Conservation (phyloP, 1,140 invertebrate genomes). For the Agrilus planipennis region DNA sequence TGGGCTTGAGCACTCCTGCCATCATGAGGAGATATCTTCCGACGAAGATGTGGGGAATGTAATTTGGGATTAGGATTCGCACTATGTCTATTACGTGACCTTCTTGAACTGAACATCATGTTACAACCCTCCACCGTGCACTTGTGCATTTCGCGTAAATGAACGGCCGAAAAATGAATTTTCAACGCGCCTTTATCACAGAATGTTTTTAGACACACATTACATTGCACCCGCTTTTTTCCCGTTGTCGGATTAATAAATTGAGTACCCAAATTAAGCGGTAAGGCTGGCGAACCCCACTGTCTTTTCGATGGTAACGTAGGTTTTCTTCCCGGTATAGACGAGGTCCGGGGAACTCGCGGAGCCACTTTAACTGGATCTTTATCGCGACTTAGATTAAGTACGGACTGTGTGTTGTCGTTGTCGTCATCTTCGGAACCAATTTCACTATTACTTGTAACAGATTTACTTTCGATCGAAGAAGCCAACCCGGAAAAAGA, state of each 20-base stretch:
- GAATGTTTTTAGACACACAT: constrained; percentile 97
- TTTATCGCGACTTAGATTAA: constrained; percentile 50
- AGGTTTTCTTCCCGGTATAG: constrained; percentile 54
- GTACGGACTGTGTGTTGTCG: constrained; percentile 49
- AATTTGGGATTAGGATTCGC: constrained; percentile 98
- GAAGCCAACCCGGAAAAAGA: constrained; percentile 33
- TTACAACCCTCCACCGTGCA: constrained; percentile 97
- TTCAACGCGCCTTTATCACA: constrained; percentile 99
- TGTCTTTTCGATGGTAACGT: constrained; percentile 81
- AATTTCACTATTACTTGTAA: constrained; percentile 32
- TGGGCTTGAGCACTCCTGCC: constrained; percentile 78
- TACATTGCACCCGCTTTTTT: constrained; percentile 95
- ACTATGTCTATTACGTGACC: constrained; percentile 91
- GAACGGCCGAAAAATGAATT: constrained; percentile 98
- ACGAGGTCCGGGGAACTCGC: constrained; percentile 22
- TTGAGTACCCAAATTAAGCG: constrained; percentile 76
- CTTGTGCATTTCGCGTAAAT: constrained; percentile 97
- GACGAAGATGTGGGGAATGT: constrained; percentile 83
- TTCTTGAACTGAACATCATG: constrained; percentile 97
- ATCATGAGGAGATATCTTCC: constrained; percentile 88
- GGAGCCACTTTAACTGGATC: constrained; percentile 36
- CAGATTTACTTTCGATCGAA: constrained; percentile 28
- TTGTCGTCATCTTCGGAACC: constrained; percentile 55
- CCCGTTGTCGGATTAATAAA: constrained; percentile 85
- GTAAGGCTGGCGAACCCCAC: constrained; percentile 71